Evolutionary conservation across 1,140 invertebrate genomes (phyloP).

Genomic region (Orussus abietinus): DNA sequence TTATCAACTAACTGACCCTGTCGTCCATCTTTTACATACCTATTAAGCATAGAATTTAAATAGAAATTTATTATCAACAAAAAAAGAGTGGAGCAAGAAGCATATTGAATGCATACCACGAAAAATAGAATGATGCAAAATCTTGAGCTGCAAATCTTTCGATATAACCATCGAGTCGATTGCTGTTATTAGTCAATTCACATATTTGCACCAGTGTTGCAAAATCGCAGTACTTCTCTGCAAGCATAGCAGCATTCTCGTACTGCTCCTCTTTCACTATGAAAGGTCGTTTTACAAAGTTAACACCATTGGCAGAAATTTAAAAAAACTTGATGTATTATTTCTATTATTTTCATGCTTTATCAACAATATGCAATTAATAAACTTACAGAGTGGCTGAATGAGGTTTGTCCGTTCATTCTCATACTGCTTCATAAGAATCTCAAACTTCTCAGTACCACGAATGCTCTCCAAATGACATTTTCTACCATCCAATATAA

Average conservation of each 20-base stretch:
- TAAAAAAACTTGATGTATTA: no score
- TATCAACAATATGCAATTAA: no score
- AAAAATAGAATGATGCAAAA: slow-evolving; percentile 47
- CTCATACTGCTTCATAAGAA: slow-evolving; percentile 65
- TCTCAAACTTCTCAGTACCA: slow-evolving; percentile 56
- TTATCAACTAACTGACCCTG: slow-evolving; percentile 63
- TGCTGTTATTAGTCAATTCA: slow-evolving; percentile 69
- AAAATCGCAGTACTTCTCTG: slow-evolving; percentile 90
- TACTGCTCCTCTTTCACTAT: slow-evolving; percentile 72
- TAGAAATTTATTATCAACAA: not conserved
- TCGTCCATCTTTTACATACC: slow-evolving; percentile 51
- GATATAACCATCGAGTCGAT: slow-evolving; percentile 74
- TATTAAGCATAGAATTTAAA: slow-evolving; percentile 12
- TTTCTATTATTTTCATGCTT: no score
- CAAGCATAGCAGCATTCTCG: slow-evolving; percentile 76
- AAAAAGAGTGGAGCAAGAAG: not conserved
- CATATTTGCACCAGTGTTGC: slow-evolving; percentile 78
- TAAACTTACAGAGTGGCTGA: slow-evolving; percentile 54
- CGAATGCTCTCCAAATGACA: slow-evolving; percentile 68
- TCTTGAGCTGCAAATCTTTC: slow-evolving; percentile 62
- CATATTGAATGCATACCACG: slow-evolving; percentile 30
- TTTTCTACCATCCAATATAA: slow-evolving; percentile 72
- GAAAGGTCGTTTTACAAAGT: no score
- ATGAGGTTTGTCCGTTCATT: slow-evolving; percentile 63
- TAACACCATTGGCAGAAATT: no score